Evolutionary conservation across 2,113 vertebrate species (phyloP), one percentile per base, ranked within the genome.

Genomic region (Vimba vimba): DNA sequence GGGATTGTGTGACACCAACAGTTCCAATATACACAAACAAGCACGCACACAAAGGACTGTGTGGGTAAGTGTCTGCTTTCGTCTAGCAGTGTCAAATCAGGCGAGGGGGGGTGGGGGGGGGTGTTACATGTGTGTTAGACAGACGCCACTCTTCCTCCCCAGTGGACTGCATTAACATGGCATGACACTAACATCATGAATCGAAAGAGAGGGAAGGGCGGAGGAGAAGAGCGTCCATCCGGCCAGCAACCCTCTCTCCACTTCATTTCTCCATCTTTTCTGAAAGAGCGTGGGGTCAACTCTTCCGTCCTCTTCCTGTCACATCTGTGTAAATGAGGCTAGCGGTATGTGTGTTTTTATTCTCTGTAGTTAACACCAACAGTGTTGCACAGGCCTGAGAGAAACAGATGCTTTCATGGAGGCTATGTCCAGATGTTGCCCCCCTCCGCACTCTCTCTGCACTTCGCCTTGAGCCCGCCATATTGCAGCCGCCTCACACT

Each of bases 341-440:
- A 95, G 94, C 84, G 79, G 71, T 79, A n/a, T 77, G 64, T 92
- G 91, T 93, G 91, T 84, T 94, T 95, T 95, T 94, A 95, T 95
- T 60, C 77, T 93, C 88, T 95, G 93, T 94, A 91, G 91, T 97
- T 94, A 94, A 95, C 96, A 96, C 95, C 96, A 95, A 96, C 94
- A 93, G 95, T 96, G 95, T 96, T 94, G 92, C 94, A 95, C 92
- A 95, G 95, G 94, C 91, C 91, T 93, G 94, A 97, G 95, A 95
- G 95, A 95, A 97, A 96, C 97, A 98, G 96, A 97, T 98, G 95
- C 92, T 92, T 94, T 87, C 89, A 93, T 92, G 80, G 88, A 94
- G 95, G 94, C 92, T 89, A 93, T 45, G 83, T 94, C 95, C 97
- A 97, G 95, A 95, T 96, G 95, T 96, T 96, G 91, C 90, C 88